phyloP scores from a whole-genome alignment of 1,140 invertebrate species.

The Popillia japonica region DNA sequence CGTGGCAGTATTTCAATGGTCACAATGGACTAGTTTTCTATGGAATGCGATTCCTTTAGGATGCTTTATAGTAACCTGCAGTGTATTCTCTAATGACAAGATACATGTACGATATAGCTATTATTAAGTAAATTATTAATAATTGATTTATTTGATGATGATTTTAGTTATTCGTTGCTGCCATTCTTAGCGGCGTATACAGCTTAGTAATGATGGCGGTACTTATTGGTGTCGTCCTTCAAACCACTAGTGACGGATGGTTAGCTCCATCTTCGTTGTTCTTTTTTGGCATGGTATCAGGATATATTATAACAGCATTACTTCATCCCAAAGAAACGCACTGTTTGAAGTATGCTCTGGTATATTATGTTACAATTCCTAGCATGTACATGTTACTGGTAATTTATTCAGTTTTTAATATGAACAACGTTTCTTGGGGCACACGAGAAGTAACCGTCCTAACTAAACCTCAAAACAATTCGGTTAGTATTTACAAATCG shows the following conservation, averaged over 20 bases:
- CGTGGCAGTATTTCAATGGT: slow-evolving; percentile 80
- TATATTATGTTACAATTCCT: slow-evolving; percentile 92
- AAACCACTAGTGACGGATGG: slow-evolving; percentile 81
- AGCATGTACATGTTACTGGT: slow-evolving; percentile 94
- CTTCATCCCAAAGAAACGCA: slow-evolving; percentile 86
- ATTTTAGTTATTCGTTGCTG: slow-evolving; percentile 76
- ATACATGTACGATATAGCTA: slow-evolving; percentile 18
- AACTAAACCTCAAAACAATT: slow-evolving; percentile 48
- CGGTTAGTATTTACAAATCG: slow-evolving; percentile 5
- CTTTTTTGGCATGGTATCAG: slow-evolving; percentile 69
- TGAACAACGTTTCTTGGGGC: slow-evolving; percentile 92
- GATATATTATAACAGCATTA: slow-evolving; percentile 75
- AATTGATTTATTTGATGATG: slow-evolving; percentile 20
- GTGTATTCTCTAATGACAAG: slow-evolving; percentile 57
- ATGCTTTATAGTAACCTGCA: slow-evolving; percentile 79
- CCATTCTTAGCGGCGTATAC: slow-evolving; percentile 80
- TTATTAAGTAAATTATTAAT: slow-evolving; percentile 1
- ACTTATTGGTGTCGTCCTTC: slow-evolving; percentile 83
- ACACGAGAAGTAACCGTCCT: slow-evolving; percentile 75
- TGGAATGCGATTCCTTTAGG: slow-evolving; percentile 81
- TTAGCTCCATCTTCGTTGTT: slow-evolving; percentile 83
- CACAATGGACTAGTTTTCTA: slow-evolving; percentile 80
- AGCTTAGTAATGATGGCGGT: slow-evolving; percentile 94
- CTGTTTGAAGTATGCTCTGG: slow-evolving; percentile 78
- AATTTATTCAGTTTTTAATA: slow-evolving; percentile 89